These are phyloP conservation scores for Acleris cristana DNA, from an alignment of 2,888 invertebrate species.

Conservation along the genomic window DNA sequence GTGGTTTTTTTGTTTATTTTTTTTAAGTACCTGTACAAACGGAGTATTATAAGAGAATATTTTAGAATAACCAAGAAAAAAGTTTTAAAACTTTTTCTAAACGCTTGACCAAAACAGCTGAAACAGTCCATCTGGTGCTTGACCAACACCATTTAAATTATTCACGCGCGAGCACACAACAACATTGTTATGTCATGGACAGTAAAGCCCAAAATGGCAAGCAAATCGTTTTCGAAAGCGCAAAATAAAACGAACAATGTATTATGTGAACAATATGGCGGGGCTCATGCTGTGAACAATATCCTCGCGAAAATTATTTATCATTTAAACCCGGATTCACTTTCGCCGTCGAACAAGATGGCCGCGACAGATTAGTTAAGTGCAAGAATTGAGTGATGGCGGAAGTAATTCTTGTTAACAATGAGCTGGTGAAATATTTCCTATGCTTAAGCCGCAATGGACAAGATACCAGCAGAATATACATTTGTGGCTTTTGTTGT, in stretches of 20 bases:
- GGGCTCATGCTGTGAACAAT: constrained; percentile 76
- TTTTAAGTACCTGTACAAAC: too few relatives aligned
- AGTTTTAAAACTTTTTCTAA: background rate
- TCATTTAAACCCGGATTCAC: constrained; percentile 72
- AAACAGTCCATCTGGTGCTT: constrained; percentile 12
- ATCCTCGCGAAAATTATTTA: constrained; percentile 77
- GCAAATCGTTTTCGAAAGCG: constrained; percentile 29
- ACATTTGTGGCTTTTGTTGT: too few relatives aligned
- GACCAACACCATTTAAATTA: constrained; percentile 11
- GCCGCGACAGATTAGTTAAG: constrained; percentile 52
- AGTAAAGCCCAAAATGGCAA: constrained; percentile 31
- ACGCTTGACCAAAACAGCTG: constrained; percentile 7
- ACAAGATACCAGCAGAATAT: background rate
- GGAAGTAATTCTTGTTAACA: constrained; percentile 35
- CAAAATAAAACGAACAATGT: constrained; percentile 34
- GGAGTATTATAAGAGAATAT: too few relatives aligned
- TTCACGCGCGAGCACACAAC: constrained; percentile 8
- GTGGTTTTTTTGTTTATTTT: too few relatives aligned
- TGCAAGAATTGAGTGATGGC: constrained; percentile 46
- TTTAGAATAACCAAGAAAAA: background rate
- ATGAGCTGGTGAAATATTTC: constrained; percentile 23
- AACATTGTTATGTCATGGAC: constrained; percentile 25
- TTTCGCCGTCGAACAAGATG: constrained; percentile 68
- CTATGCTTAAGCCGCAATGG: constrained; percentile 4
- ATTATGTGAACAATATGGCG: constrained; percentile 43